Conservation (phyloP, 2,113 vertebrate genomes). For the Ammodramus savannarum region DNA sequence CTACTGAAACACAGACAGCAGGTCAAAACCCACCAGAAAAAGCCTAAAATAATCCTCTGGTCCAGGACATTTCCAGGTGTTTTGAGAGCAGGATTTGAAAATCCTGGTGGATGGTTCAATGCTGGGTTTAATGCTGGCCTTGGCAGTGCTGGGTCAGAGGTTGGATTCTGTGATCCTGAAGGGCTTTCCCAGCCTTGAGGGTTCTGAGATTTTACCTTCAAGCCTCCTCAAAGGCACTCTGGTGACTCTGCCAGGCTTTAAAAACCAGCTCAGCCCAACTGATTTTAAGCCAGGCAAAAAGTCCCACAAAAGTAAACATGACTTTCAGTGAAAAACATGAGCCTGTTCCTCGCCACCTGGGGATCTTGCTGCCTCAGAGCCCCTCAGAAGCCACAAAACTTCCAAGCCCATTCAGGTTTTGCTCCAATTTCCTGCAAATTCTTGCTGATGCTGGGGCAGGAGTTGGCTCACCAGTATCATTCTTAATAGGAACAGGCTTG, state of each 20-base stretch:
- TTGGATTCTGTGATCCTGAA: background rate
- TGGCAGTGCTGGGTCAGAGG: background rate
- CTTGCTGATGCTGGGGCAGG: accelerated
- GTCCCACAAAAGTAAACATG: background rate
- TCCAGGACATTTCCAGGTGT: background rate
- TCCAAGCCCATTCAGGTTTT: background rate
- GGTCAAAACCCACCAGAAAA: background rate
- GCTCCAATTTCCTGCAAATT: background rate
- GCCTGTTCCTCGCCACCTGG: background rate
- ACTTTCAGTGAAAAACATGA: background rate
- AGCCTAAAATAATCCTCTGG: background rate
- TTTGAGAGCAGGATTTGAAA: background rate
- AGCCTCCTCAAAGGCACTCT: background rate
- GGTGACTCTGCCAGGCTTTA: background rate
- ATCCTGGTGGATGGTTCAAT: background rate
- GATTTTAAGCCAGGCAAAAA: background rate
- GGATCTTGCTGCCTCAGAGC: accelerated
- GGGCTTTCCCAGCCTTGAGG: background rate
- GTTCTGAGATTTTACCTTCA: background rate
- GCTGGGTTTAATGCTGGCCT: background rate
- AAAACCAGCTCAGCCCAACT: background rate
- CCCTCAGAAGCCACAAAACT: background rate
- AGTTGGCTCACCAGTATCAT: background rate
- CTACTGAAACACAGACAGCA: background rate
- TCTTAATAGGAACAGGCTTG: background rate